Base-by-base conservation (phyloP, 1,140 invertebrate genomes). In the Eumaeus atala region DNA sequence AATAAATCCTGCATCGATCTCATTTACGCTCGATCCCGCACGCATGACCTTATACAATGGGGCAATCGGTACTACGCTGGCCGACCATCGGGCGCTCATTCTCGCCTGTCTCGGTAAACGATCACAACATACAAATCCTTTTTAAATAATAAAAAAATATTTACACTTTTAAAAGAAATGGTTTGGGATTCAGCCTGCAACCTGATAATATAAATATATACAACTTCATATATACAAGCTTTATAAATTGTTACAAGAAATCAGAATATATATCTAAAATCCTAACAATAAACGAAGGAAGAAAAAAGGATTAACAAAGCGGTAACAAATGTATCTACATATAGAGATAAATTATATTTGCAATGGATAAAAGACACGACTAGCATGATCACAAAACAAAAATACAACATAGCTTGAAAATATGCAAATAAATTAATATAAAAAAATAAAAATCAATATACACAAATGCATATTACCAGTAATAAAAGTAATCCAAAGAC, bases 1-100 rank as follows among this genome's bases (percentile, higher is more conserved):
- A 56, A 18, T 34, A 50, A 56, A 56, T 17, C 49, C 14, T 56
- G 53, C 12, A 60, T 60, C 16, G 58, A 60, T 49, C 58, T 56
- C 11, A 60, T 60, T 17, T 56, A 44, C 18, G 58, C 53, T 10
- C 16, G 54, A 52, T 52, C 58, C 49, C 16, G 14, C 2, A 11
- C 47, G 48, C 18, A 48, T 40, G 49, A 54, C 21, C 9, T 51
- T 53, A n/a, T 58, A 28, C 44, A 48, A 50, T 12, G 56, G 9
- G 9, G 56, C 50, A 28, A 12, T 58, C 42, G 50, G 42, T 10
- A 58, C 42, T 21, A 36, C 34, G 52, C 49, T 58, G 51, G 50
- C 50, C 35, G 50, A 52, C n/a, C 56, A 58, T 12, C 50, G 50
- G 6, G 44, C 34, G 6, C 17, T 58, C 0, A 21, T 38, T 0